Percentiles rank a stretch among this genome's conserved stretches.
phyloP scores from a whole-genome alignment of 2,797 vertebrate genomes.

The Oreochromis mossambicus region DNA sequence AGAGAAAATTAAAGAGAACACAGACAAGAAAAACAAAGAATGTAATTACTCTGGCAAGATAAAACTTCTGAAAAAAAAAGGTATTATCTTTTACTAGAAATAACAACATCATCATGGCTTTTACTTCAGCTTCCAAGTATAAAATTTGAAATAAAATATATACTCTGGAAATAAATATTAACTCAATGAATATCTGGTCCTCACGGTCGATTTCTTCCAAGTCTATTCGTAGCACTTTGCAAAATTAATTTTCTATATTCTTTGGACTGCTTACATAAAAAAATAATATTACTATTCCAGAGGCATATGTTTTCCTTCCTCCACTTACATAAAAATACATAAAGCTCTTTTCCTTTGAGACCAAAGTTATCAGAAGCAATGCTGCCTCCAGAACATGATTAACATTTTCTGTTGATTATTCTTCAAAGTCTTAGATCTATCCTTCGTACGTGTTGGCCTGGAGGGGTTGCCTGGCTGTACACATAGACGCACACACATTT shows the following conservation, averaged over 20 bases:
- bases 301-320: conserved; percentile 8
- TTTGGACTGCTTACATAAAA: neutral
- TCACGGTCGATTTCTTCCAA: neutral
- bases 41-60: neutral
- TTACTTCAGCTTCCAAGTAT: neutral
- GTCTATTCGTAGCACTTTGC: neutral
- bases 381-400: conserved; percentile 45
- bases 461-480: conserved; percentile 2
- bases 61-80: neutral
- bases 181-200: neutral
- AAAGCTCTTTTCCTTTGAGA: conserved; percentile 27
- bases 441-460: conserved; percentile 28
- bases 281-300: conserved; percentile 32
- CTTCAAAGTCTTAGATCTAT: conserved; percentile 46
- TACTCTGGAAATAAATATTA: neutral
- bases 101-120: neutral
- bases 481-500: neutral
- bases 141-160: neutral
- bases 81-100: neutral
- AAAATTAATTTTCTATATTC: neutral
- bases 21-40: neutral
- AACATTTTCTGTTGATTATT: conserved; percentile 54
- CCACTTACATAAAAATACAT: conserved; percentile 28
- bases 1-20: neutral
- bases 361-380: conserved; percentile 42